Base-by-base conservation (phyloP, 2,797 vertebrate species). In the Gymnocypris eckloni region DNA sequence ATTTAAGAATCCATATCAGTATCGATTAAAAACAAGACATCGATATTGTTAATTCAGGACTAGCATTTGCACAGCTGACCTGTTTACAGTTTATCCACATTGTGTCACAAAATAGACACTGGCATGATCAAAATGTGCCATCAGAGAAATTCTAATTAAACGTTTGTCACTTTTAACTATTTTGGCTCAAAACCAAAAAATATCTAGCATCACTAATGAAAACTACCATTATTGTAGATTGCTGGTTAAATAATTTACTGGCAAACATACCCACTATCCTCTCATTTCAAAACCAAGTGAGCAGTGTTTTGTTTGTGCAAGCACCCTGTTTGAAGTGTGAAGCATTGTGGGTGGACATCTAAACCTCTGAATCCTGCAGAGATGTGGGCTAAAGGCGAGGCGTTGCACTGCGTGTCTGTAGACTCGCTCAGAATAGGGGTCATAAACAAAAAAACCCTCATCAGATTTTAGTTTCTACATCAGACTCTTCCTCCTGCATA, bases 291-390 rank as follows among this genome's bases (percentile, higher is more conserved):
- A 54, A 70, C 18, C 59, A 80, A 64, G 5, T 67, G 56, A 61
- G 78, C n/a, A 33, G 59, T 33, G 78, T 20, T 45, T 18, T 25
- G 39, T 79, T 43, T 78, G 78, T 48, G 66, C 11, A 15, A 69
- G 45, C 6, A 11, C 54, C 1, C 41, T 37, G 18, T 81, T 70
- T 52, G 33, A 70, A 50, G 33, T 4, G 4, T 81, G 66, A 59
- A 20, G 69, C 69, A 61, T 43, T 82, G 67, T 82, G 69, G 81
- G 69, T 82, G 81, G 67, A 82, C 52, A 82, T 45, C 69, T 54
- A 82, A 73, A 82, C 37, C 67, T 82, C 69, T 71, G 33, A 72
- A 72, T 71, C 52, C 39, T 43, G 69, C 67, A 72, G 56, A 25
- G 43, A 78, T n/a, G 82, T 54, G 28, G 16, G 54, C 59, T 78